phyloP scores from a whole-genome alignment of 2,797 vertebrate genomes.

The Pipistrellus kuhlii region DNA sequence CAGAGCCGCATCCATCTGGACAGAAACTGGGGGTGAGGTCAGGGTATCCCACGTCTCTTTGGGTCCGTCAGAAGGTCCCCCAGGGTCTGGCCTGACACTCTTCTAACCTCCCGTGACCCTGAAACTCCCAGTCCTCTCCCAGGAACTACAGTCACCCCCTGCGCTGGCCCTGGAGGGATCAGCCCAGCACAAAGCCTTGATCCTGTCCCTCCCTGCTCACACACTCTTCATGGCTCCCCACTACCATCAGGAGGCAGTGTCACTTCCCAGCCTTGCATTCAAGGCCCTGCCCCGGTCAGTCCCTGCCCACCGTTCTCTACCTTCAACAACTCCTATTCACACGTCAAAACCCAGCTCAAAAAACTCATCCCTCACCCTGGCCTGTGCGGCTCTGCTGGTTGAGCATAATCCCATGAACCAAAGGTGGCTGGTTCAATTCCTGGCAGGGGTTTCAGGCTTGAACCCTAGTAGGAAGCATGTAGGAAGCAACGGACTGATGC shows the following conservation, averaged over 20 bases:
- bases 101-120: background rate
- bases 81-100: background rate
- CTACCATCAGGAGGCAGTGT: background rate
- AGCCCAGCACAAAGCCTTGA: background rate
- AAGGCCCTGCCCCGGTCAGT: background rate
- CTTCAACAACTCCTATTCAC: slow-evolving; percentile 16
- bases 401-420: background rate
- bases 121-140: background rate
- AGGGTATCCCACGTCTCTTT: too few relatives aligned
- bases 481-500: background rate
- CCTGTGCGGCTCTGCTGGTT: background rate
- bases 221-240: background rate
- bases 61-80: background rate
- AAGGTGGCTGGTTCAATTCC: background rate
- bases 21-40: background rate
- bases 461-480: background rate
- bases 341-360: slow-evolving; percentile 33
- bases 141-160: background rate
- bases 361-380: background rate
- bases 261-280: background rate
- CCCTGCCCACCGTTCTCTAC: background rate
- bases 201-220: background rate
- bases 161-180: background rate
- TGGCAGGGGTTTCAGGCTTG: background rate
- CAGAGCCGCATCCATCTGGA: background rate